Percentiles rank a stretch among this genome's conserved stretches.
phyloP scores from a whole-genome alignment of 2,797 vertebrate species.

The Cirrhinus mrigala region DNA sequence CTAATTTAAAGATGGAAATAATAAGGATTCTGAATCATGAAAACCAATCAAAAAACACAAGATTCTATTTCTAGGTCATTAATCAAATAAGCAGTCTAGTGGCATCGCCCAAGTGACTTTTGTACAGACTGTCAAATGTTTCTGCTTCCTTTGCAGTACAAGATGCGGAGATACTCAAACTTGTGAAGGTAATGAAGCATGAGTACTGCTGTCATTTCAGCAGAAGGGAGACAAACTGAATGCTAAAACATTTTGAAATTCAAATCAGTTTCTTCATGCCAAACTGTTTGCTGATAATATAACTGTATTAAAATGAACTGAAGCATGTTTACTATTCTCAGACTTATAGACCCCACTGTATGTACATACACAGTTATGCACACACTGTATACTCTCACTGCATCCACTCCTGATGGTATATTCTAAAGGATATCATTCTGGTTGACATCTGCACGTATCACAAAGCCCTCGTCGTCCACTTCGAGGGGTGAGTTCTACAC shows the following conservation, averaged over 20 bases:
- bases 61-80: background rate
- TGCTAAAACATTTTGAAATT: background rate
- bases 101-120: background rate
- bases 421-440: constrained; percentile 88
- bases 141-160: background rate
- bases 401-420: background rate
- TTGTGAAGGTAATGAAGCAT: background rate
- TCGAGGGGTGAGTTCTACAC: constrained; percentile 86
- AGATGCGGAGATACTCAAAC: background rate
- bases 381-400: background rate
- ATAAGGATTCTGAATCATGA: too few relatives aligned
- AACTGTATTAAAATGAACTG: background rate
- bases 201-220: background rate
- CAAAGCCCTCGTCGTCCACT: constrained; percentile 95
- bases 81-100: background rate
- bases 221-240: background rate
- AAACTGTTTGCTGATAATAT: background rate
- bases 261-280: background rate
- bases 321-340: background rate
- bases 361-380: background rate
- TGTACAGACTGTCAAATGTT: background rate
- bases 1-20: too few relatives aligned
- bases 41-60: too few relatives aligned
- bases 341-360: background rate
- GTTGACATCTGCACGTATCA: constrained; percentile 84